Percentiles rank a stretch among this genome's conserved stretches.
phyloP scores from a whole-genome alignment of 2,888 invertebrate genomes.

The Acanthosoma haemorrhoidale region DNA sequence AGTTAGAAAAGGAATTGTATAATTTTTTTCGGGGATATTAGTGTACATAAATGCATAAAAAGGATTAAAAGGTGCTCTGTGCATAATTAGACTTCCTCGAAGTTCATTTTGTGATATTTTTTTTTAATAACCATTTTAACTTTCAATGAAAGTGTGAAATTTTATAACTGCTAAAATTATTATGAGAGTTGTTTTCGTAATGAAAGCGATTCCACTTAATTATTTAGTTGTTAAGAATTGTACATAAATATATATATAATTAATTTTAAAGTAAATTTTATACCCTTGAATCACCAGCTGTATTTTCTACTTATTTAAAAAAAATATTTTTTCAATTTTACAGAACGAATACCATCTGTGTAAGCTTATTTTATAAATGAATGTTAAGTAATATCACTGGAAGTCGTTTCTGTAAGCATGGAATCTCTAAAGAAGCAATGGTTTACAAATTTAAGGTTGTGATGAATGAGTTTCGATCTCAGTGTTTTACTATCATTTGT shows the following conservation, averaged over 20 bases:
- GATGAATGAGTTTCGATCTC: conserved; percentile 36
- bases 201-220: not conserved
- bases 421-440: conserved; percentile 21
- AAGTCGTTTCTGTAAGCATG: conserved; percentile 16
- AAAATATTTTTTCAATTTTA: conserved; percentile 12
- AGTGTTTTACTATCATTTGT: conserved; percentile 31
- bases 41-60: not conserved
- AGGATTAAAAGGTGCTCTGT: not conserved
- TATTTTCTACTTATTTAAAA: conserved; percentile 21
- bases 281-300: not conserved
- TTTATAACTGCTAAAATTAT: conserved; percentile 3
- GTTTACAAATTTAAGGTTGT: conserved; percentile 33
- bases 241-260: conserved; percentile 8
- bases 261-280: conserved; percentile 13
- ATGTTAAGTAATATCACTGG: not conserved
- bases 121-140: conserved; percentile 8
- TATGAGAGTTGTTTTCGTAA: conserved; percentile 12
- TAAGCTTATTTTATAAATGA: not conserved
- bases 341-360: not conserved
- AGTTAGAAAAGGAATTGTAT: conserved; percentile 12
- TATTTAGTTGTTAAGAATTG: conserved; percentile 14
- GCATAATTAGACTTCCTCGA: conserved; percentile 8
- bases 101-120: conserved; percentile 10
- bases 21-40: not conserved
- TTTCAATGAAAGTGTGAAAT: conserved; percentile 14